These are phyloP conservation scores for Balearica regulorum DNA, from an alignment of 2,797 vertebrate species.

Conservation along the genomic window DNA sequence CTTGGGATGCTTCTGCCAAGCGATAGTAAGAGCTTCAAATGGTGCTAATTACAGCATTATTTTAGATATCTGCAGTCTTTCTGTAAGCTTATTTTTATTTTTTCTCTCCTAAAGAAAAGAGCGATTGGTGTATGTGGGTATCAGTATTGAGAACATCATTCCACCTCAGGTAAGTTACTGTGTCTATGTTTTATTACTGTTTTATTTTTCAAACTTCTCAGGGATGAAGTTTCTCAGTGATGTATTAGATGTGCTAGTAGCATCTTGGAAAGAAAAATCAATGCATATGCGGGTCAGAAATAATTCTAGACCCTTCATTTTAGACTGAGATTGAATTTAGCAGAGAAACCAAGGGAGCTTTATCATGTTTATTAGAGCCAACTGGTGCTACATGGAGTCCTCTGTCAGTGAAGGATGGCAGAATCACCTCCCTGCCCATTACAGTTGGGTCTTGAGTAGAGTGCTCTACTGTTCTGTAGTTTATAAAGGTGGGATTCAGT, in stretches of 20 bases:
- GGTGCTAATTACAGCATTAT: background rate
- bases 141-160: conserved; percentile 99
- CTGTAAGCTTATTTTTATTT: background rate
- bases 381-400: background rate
- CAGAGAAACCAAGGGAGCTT: background rate
- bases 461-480: background rate
- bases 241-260: background rate
- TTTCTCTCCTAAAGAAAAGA: conserved; percentile 80
- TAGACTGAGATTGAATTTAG: background rate
- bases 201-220: background rate
- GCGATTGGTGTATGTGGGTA: conserved; percentile 94
- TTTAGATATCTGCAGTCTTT: background rate
- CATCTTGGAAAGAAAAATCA: background rate
- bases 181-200: rapidly evolving
- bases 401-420: too few relatives aligned
- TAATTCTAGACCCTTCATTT: background rate
- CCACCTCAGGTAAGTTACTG: conserved; percentile 86
- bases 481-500: background rate
- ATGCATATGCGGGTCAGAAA: background rate
- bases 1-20: background rate
- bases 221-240: background rate
- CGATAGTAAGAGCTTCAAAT: background rate
- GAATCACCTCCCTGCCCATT: background rate
- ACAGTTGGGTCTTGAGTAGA: background rate
- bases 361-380: background rate